Evolutionary conservation across 92 coral and sea anemone genomes (phyloP).

Genomic region (Zoanthus solanderi): DNA sequence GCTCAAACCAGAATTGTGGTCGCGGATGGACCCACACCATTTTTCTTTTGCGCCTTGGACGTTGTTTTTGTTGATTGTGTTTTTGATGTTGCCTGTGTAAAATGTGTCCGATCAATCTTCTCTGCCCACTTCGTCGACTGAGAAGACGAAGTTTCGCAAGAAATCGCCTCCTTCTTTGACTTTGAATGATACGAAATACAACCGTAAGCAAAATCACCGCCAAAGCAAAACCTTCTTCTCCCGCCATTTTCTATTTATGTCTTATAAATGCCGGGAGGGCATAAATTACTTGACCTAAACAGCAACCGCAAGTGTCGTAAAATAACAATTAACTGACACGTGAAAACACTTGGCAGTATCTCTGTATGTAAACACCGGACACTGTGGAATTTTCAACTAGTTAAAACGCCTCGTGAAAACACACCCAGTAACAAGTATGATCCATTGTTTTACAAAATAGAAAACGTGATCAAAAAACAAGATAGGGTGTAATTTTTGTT

Average conservation of each 20-base stretch:
- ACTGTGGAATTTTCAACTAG: slow-evolving; percentile 25
- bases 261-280: slow-evolving; percentile 33
- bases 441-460: neutral
- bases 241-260: slow-evolving; percentile 42
- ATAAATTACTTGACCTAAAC: slow-evolving; percentile 35
- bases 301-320: slow-evolving; percentile 35
- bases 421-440: neutral
- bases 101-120: slow-evolving; percentile 25
- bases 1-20: slow-evolving; percentile 17
- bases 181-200: slow-evolving; percentile 24
- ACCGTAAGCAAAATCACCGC: neutral
- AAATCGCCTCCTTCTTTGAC: slow-evolving; percentile 18
- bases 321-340: slow-evolving; percentile 3
- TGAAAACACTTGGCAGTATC: slow-evolving; percentile 43
- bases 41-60: slow-evolving; percentile 26
- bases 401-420: slow-evolving; percentile 5
- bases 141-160: too few species aligned
- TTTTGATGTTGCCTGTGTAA: neutral
- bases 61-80: neutral
- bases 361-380: slow-evolving; percentile 26
- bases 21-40: slow-evolving; percentile 11
- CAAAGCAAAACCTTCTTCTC: slow-evolving; percentile 26
- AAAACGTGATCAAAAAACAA: neutral
- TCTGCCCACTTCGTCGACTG: slow-evolving; percentile 23
- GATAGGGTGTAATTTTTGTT: neutral